Base-by-base conservation (phyloP, 2,113 vertebrate species). In the Lagopus leucura region DNA sequence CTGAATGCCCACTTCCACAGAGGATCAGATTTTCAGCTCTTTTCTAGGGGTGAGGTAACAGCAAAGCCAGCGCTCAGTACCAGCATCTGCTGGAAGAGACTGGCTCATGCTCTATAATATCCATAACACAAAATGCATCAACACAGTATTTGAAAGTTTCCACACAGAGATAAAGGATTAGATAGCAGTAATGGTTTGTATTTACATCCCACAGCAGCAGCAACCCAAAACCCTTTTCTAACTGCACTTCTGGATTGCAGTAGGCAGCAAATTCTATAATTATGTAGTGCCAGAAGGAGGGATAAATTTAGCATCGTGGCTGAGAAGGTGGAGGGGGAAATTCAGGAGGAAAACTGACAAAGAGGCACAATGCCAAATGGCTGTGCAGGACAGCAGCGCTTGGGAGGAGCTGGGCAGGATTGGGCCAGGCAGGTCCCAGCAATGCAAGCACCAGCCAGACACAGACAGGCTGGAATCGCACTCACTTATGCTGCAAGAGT, bases 211-310 rank as follows among this genome's bases (percentile, higher is more conserved):
- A 30, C 71, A 24, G 87, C 81, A 75, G 81, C 81, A 11, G 13
- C 69, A 28, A 17, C 28, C 81, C 14, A 13, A 87, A 82, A 42
- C 6, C 48, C 38, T 63, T 52, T 79, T 57, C 87, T 78, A 65
- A 13, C 61, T 78, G 84, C 77, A 43, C 78, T 64, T 17, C 43
- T 50, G 91, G 61, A 14, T 42, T 36, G 13, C 82, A 21, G 4
- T 60, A 76, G 30, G 87, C 84, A 93, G 94, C 61, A 84, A 92
- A 89, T 16, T 21, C 87, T 67, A 14, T 32, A 16, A 81, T 78
- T 50, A 2, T 3, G 34, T 17, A 24, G 74, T 61, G 84, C 89
- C 89, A 94, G 89, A 77, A 81, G 88, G 73, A 43, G 63, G 63
- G 77, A 38, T 89, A 71, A 89, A 86, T 87, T 86, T 57, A 92